Conservation (phyloP, 2,888 invertebrate species). For the Chrysolina americana region DNA sequence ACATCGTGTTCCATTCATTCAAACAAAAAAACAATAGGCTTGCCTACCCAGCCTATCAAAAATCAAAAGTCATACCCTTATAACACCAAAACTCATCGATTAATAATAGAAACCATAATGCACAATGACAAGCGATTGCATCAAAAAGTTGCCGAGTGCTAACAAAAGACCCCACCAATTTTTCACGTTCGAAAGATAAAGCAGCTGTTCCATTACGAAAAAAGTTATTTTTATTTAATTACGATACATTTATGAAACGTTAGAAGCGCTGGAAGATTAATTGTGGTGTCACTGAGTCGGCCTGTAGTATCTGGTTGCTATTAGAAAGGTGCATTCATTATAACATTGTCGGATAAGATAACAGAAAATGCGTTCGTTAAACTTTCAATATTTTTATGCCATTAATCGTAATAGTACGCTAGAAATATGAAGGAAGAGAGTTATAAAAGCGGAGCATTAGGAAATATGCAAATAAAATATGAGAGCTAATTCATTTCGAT, state of each 20-base stretch:
- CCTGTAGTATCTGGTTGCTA: conserved; percentile 30
- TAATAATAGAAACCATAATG: conserved; percentile 27
- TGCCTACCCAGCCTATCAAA: conserved; percentile 8
- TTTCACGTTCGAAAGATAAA: conserved; percentile 16
- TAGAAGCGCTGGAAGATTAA: conserved; percentile 37
- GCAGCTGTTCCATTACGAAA: conserved; percentile 34
- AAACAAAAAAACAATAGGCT: not conserved
- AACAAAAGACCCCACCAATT: conserved; percentile 28
- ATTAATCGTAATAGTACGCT: not conserved
- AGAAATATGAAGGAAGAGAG: not conserved
- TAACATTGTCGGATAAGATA: conserved; percentile 28
- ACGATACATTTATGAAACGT: conserved; percentile 27
- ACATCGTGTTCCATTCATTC: not conserved
- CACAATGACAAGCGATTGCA: conserved; percentile 19
- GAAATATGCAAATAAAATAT: no score
- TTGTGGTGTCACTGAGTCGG: conserved; percentile 31
- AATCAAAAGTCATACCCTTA: conserved; percentile 10
- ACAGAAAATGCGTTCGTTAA: not conserved
- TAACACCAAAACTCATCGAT: conserved; percentile 20
- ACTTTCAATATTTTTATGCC: not conserved
- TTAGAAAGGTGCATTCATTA: conserved; percentile 34
- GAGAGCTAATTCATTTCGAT: no score
- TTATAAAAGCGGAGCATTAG: no score
- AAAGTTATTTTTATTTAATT: conserved; percentile 37
- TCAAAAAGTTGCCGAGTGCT: conserved; percentile 13